phyloP scores from a whole-genome alignment of 2,797 vertebrate genomes.

The Oceanodroma leucorhoa region DNA sequence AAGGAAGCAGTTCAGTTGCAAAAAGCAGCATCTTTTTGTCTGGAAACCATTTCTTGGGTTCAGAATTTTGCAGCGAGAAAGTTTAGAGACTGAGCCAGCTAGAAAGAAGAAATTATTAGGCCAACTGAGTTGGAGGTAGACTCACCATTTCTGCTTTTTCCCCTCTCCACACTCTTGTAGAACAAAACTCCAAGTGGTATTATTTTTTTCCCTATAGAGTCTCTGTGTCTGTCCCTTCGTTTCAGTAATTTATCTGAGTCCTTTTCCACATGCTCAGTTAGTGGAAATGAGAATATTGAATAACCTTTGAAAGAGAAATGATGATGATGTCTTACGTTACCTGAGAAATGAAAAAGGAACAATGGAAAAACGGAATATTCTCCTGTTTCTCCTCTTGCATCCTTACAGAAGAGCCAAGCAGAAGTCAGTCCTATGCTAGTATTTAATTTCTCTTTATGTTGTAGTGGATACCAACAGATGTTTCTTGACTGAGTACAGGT shows the following conservation, averaged over 20 bases:
- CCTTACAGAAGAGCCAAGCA: neutral
- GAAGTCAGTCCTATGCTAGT: neutral
- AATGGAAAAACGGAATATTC: neutral
- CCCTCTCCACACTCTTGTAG: neutral
- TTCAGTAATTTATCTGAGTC: neutral
- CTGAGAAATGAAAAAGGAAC: neutral
- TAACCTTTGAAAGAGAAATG: neutral
- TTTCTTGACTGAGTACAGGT: neutral
- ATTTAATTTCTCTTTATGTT: neutral
- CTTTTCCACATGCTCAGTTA: neutral
- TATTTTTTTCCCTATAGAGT: rapidly evolving
- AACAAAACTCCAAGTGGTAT: neutral
- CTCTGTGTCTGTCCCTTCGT: neutral
- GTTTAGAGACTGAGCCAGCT: neutral
- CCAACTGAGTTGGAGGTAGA: neutral
- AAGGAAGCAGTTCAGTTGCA: neutral
- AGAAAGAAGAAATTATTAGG: neutral
- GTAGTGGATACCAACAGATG: neutral
- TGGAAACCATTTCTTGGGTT: neutral
- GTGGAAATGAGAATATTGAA: neutral
- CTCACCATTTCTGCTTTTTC: neutral
- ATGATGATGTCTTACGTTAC: neutral
- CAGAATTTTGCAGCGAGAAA: neutral
- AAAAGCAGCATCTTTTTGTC: neutral
- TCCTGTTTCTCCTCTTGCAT: neutral